A percentile compares a stretch with the other conserved stretches of the same genome.
These are phyloP conservation scores for Coptodon bakossiorum DNA, from an alignment of 2,113 vertebrate species.

Conservation along the genomic window DNA sequence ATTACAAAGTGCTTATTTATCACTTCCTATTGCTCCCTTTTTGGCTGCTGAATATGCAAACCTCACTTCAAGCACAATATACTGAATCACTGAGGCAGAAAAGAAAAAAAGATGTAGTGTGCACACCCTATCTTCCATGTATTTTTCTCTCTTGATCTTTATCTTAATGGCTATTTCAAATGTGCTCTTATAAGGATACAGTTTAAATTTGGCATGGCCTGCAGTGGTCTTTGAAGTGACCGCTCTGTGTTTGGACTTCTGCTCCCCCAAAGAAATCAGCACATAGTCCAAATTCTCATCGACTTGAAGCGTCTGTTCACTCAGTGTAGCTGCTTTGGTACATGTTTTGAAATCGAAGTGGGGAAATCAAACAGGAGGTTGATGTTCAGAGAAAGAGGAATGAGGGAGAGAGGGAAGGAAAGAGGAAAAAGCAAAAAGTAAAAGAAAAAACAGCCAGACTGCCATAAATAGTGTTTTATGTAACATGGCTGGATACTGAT, in stretches of 20 bases:
- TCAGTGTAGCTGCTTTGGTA: not conserved
- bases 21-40: not conserved
- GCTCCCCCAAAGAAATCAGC: not conserved
- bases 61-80: not conserved
- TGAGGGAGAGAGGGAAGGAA: not conserved
- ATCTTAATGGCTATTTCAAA: not conserved
- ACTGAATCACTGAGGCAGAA: not conserved
- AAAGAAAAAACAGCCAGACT: not conserved
- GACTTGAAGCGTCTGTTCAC: not conserved
- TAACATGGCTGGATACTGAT: slow-evolving; percentile 45
- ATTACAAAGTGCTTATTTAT: not conserved
- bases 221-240: not conserved
- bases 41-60: not conserved
- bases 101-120: not conserved
- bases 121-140: not conserved
- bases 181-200: not conserved
- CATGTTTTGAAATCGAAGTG: not conserved
- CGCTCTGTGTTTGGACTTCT: not conserved
- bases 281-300: not conserved
- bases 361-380: not conserved
- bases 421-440: not conserved
- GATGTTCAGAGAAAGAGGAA: not conserved
- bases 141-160: not conserved
- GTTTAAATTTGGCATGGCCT: not conserved
- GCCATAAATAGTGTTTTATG: slow-evolving; percentile 50